Evolutionary conservation across 2,888 invertebrate genomes (phyloP), one percentile per base, ranked within the genome.

Genomic region (Orgyia antiqua): DNA sequence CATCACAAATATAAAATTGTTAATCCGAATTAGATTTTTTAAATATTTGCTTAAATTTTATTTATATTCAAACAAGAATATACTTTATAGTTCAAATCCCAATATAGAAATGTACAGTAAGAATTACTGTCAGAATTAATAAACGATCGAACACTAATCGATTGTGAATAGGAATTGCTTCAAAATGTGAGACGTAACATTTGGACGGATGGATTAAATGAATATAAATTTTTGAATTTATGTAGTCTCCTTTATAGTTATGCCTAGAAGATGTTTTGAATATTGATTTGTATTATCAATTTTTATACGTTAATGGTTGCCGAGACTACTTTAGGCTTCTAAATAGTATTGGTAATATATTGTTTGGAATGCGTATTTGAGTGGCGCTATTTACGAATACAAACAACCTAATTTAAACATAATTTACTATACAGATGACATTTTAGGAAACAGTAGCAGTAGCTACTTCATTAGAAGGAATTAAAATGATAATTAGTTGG

Each of bases 401-500:
- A 61, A 62, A 59, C 44, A 54, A 44, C 42, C 52, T 53, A 41
- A 42, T 67, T 73, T 54, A 54, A 54, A n/a, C n/a, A n/a, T n/a
- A 50, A 51, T 58, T 20, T 49, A 51, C 50, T 37, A 44, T 41
- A 38, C 50, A 37, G 33, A 49, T 39, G 42, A 39, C 46, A 47
- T 70, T 73, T 62, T 55, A 42, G 43, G 63, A 63, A 73, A 54
- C 71, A 56, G 76, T 74, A 74, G 74, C 75, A 28, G 36, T 37
- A 34, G 55, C 45, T 45, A 41, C 57, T 59, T 69, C 58, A 66
- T 71, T 68, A 70, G 51, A 45, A 61, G 43, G 52, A 69, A 73
- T 76, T 75, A 69, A 69, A 51, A 70, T 74, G 66, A 64, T 75
- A 75, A 77, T 76, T 67, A 68, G 59, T 48, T 54, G 41, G 57